A percentile compares a stretch with the other conserved stretches of the same genome.
Conservation (phyloP, 2,888 invertebrate species). For the Agonopterix heracliana region DNA sequence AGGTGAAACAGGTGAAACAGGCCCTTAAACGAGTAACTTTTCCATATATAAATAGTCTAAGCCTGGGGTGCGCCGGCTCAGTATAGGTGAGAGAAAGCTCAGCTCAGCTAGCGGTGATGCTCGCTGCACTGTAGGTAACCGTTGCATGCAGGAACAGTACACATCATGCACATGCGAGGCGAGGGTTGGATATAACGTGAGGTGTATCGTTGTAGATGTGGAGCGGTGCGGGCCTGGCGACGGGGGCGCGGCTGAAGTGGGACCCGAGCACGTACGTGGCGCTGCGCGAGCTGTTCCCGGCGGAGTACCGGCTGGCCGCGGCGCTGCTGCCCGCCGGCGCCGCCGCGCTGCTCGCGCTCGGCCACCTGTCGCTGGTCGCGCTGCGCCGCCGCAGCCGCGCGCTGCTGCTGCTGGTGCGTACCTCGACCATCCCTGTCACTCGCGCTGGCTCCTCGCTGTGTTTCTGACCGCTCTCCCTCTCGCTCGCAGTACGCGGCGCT, state of each 20-base stretch:
- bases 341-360: conserved; percentile 30
- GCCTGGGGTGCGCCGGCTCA: too few relatives aligned
- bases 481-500: conserved; percentile 28
- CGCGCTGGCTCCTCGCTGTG: too few relatives aligned
- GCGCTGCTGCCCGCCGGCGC: conserved; percentile 23
- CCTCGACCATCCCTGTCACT: not conserved
- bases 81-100: too few relatives aligned
- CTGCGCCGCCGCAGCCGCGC: conserved; percentile 16
- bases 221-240: conserved; percentile 47
- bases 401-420: conserved; percentile 19
- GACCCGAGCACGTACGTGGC: conserved; percentile 54
- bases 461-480: too few relatives aligned
- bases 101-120: too few relatives aligned
- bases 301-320: conserved; percentile 32
- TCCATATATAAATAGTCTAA: too few relatives aligned
- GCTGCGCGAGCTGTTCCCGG: conserved; percentile 39
- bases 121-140: too few relatives aligned
- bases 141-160: too few relatives aligned
- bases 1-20: too few relatives aligned
- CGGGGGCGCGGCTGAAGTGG: conserved; percentile 58
- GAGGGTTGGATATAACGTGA: not conserved
- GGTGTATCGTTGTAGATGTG: conserved; percentile 22
- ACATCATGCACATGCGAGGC: not conserved
- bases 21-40: too few relatives aligned
- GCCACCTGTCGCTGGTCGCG: conserved; percentile 32